phyloP scores from a whole-genome alignment of 2,888 invertebrate genomes.

The Lasioglossum marginatum region DNA sequence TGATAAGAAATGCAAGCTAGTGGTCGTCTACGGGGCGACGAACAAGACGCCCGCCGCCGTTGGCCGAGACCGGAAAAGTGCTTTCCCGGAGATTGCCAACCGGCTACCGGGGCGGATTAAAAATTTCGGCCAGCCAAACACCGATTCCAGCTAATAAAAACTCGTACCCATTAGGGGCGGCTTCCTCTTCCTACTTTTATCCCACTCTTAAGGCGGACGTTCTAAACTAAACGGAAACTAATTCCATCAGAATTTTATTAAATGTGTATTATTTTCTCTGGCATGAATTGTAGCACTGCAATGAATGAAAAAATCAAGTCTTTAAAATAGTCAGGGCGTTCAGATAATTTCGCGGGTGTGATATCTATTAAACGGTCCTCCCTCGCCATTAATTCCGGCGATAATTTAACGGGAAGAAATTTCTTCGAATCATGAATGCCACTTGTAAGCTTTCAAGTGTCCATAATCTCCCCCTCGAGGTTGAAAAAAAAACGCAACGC shows the following conservation, averaged over 20 bases:
- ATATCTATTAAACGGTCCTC: not conserved
- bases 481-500: conserved; percentile 8
- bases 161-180: not conserved
- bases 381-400: not conserved
- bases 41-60: conserved; percentile 36
- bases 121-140: conserved; percentile 65
- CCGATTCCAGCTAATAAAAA: conserved; percentile 1
- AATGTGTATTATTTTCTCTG: no score
- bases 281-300: no score
- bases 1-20: conserved; percentile 66
- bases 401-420: not conserved
- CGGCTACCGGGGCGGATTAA: conserved; percentile 68
- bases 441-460: conserved; percentile 2
- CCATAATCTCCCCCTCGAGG: not conserved
- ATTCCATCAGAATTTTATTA: not conserved
- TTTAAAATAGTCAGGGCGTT: not conserved
- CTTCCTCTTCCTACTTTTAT: not conserved
- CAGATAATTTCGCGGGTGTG: not conserved
- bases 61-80: conserved; percentile 62
- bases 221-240: not conserved
- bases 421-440: not conserved
- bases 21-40: conserved; percentile 46
- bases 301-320: not conserved
- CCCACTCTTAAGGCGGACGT: not conserved
- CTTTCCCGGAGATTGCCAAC: conserved; percentile 72